Base-by-base conservation (phyloP, 2,797 vertebrate genomes). In the Miopithecus talapoin region DNA sequence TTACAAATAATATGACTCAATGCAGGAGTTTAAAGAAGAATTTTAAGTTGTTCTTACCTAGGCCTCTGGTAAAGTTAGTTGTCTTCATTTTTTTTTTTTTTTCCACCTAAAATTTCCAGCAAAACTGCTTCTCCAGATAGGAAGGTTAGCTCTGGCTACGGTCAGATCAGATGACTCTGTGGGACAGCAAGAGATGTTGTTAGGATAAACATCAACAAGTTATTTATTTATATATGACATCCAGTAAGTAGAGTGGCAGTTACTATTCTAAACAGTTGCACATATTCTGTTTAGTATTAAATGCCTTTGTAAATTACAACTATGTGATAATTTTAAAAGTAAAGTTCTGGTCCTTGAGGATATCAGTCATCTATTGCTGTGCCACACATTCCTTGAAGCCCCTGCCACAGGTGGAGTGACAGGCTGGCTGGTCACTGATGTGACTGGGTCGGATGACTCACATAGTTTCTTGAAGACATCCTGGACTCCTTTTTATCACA, bases 401-500 rank as follows among this genome's bases (percentile, higher is more conserved):
- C 70, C 43, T 55, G 21, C 57, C 59, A 46, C 4, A 72, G 76
- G 26, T 64, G 22, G 57, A 57, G 30, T 61, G 83, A 39, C 16
- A 11, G 46, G 17, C 85, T 76, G 33, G 24, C 39, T 12, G 64
- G 48, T 14, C 70, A 28, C 33, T 43, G 81, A 46, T 48, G n/a
- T 72, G 53, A 64, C 57, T 24, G 43, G 85, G n/a, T 64, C 43
- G 48, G 50, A 39, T 21, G 61, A 80, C 17, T 89, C 33, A 10
- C 19, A 0, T 74, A 48, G 55, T 61, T 79, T 61, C 84, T 39
- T 28, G 36, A 72, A 61, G 41, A 84, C 24, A 50, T 68, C 59
- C 41, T 83, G 68, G 46, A 50, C 57, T 84, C 59, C 91, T 95
- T 72, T 94, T 59, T 88, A 36, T 95, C 79, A 93, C 43, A 30